Base-by-base conservation (phyloP, 2,797 vertebrate genomes). In the Notoglanidium macrostoma region DNA sequence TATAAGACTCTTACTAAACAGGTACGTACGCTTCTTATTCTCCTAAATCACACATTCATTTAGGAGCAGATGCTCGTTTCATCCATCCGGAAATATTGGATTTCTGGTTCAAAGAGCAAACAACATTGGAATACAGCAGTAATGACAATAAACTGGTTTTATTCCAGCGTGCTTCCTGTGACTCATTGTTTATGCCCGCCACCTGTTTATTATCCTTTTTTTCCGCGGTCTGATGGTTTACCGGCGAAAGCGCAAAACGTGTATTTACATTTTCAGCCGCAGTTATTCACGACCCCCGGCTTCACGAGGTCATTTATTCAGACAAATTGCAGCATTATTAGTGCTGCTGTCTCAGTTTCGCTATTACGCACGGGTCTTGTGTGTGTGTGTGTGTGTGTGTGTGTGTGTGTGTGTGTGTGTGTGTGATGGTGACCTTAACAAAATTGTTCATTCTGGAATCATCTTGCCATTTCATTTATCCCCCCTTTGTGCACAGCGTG, bases 1-100 rank as follows among this genome's bases (percentile, higher is more conserved):
- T 97, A 96, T 94, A 91, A 94, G 92, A 95, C 97, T 0, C 94
- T 97, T 0, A 85, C 92, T 15, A 89, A 96, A 88, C 93, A 97
- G 96, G 97, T 97, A 88, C 93, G 83, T 84, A 19, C 4, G 72
- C 19, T 72, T 79, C 55, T 23, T 14, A 23, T n/a, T 32, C 17
- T 59, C n/a, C 26, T 35, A 46, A 57, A 55, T 72, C 35, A 5
- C 17, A 6, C 2, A 23, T 32, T 17, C 32, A 8, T 57, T 57
- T 51, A 44, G 2, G 6, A 44, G 21, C 19, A 73, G 11, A n/a
- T 29, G 12, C 73, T 63, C 68, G 10, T 78, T 68, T 72, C n/a
- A 29, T 82, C 80, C 80, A 51, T 67, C 80, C 5, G 26, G 70
- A 51, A 61, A 61, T 23, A 68, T 80, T 73, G 26, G 14, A 23